Percentiles rank a stretch among this genome's conserved stretches.
These are phyloP conservation scores for Coleophora deauratella DNA, from an alignment of 2,888 invertebrate species.

Conservation along the genomic window DNA sequence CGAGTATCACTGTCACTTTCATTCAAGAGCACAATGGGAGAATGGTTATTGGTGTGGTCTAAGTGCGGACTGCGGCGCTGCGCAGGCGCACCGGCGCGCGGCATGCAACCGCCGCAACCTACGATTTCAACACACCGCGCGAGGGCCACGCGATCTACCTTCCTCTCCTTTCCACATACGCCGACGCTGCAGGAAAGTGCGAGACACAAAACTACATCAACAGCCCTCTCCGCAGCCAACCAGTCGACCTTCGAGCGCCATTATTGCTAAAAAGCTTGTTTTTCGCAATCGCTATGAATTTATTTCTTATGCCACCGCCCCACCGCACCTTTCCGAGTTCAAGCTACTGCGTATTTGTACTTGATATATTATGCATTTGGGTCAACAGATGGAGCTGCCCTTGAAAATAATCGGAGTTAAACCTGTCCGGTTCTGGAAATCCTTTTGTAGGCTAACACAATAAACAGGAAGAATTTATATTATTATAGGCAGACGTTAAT, in stretches of 20 bases:
- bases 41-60: constrained; percentile 38
- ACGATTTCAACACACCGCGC: constrained; percentile 56
- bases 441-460: no score
- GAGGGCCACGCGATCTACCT: constrained; percentile 27
- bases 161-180: constrained; percentile 42
- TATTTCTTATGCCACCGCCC: constrained; percentile 39
- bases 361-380: neutral
- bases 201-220: constrained; percentile 32
- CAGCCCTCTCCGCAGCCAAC: constrained; percentile 34
- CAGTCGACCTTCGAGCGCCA: constrained; percentile 60
- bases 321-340: constrained; percentile 13
- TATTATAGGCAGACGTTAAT: no score
- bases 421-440: no score
- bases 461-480: no score
- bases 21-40: constrained; percentile 31
- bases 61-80: constrained; percentile 38
- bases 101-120: constrained; percentile 30
- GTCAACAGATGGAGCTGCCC: neutral
- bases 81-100: constrained; percentile 30
- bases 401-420: neutral
- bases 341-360: constrained; percentile 11
- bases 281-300: constrained; percentile 57
- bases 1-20: constrained; percentile 58
- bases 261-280: constrained; percentile 58
- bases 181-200: constrained; percentile 8